Evolutionary conservation across 2,797 vertebrate species (phyloP), one percentile per base, ranked within the genome.

Genomic region (Peromyscus melanophrys): DNA sequence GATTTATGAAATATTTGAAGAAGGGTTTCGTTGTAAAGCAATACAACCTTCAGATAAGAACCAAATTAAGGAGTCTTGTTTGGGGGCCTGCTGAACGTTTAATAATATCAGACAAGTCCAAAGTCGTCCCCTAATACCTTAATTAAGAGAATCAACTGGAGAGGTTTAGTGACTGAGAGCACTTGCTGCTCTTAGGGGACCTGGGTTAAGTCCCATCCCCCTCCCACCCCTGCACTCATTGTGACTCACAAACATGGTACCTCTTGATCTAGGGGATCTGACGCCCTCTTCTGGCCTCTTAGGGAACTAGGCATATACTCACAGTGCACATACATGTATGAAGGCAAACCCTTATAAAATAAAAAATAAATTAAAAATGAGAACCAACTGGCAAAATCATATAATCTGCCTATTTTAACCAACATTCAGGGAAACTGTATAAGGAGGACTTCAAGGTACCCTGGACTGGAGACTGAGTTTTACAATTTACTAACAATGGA

Each of bases 321-420:
- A 23, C 37, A 49, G 3, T n/a, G 31, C 19, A 67, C 3, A 34
- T 21, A 34, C 61, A 65, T 23, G 10, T 16, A 34, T 52, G 49
- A 63, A 52, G 43, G 46, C 31, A 52, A 86, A 69, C 1, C 52
- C 40, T 27, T 23, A n/a, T 16, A 14, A 52, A 25, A 5, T 85
- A n/a, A 69, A 86, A 69, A 25, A 52, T 46, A 65, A 85, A 49
- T 7, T 25, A 71, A 57, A 40, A 55, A 23, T 29, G 19, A 11
- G 14, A 73, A 75, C 46, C 67, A 43, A 49, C 14, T 34, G 27
- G 80, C 3, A 34, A 46, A 82, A 10, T 57, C 57, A 59, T n/a
- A 8, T 14, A 29, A 85, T 19, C n/a, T 69, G 23, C 71, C n/a
- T n/a, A 67, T 78, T 90, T 96, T 78, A 95, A 91, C 43, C 63